Base-by-base conservation (phyloP, 2,113 vertebrate species). In the Oncorhynchus nerka region DNA sequence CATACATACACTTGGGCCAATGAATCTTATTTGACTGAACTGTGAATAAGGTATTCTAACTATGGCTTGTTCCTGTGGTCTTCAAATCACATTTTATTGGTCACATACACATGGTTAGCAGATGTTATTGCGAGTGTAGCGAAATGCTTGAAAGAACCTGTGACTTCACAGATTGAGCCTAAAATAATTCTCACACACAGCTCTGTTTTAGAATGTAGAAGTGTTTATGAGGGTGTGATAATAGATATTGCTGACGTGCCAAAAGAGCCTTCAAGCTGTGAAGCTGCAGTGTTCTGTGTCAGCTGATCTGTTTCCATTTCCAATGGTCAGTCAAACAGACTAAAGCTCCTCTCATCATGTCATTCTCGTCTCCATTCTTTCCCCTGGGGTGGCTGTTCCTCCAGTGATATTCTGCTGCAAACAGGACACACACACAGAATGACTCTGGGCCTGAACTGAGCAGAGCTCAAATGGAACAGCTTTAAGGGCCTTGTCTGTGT, bases 191-290 rank as follows among this genome's bases (percentile, higher is more conserved):
- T 70, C 57, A 69, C 55, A 57, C 7, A 4, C 15, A 22, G 61
- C 81, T 76, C n/a, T 71, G 80, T 30, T 59, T 75, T 76, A 73
- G 32, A 83, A 61, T 11, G 66, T 68, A 57, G 24, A 72, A 68
- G 77, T 81, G 77, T 68, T 68, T 69, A n/a, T 74, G 76, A 84
- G 79, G 79, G 73, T 79, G 84, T 81, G 82, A 71, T 3, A 20
- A 30, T 70, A 2, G 11, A 59, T 73, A 55, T 62, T 73, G 74
- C 62, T 9, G 30, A 70, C 19, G 77, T 84, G 81, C 82, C 79
- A 78, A 57, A 67, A 69, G 6, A 28, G 34, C 30, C 55, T 68
- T 59, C 1, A 55, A 71, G 79, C 77, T 86, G 83, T 83, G 84
- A 87, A 79, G 45, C 61, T 16, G 49, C 4, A 59, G 64, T 22